Base-by-base conservation (phyloP, 2,888 invertebrate genomes). In the Tenthredo amoena region DNA sequence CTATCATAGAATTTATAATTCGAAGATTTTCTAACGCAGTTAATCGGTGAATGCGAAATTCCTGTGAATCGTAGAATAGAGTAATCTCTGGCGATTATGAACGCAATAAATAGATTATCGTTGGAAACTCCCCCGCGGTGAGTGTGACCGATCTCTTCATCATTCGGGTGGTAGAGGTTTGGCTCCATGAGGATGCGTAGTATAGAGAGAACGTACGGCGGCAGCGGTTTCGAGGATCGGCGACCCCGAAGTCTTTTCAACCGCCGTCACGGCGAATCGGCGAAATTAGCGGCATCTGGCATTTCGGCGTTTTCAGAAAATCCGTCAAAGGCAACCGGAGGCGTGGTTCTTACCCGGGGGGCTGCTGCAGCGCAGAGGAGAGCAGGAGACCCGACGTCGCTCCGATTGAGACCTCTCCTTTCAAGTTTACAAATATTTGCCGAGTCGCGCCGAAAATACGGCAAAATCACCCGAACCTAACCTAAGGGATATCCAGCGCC, bases 221-320 rank as follows among this genome's bases (percentile, higher is more conserved):
- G 74, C 85, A 21, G 58, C 50, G 83, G 50, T 65, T 71, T 58
- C 58, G 76, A 58, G 85, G 55, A 81, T 77, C 77, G 81, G 68
- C 58, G 81, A 58, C 65, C 62, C 50, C 74, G 84, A 21, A 34
- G 37, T 85, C 86, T 84, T 88, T 87, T 88, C 86, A 87, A 86
- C 87, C 86, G 85, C 86, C 89, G 90, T 90, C 91, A 91, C 87
- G 91, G 89, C 87, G 88, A 91, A 91, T 91, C 90, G 89, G 87
- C 88, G 88, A 89, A 91, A 91, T 91, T 90, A 91, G 90, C 88
- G 89, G 91, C 91, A 91, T 91, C 90, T 91, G 91, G 89, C 87
- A 86, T 87, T 37, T 72, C 84, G 86, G 87, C 82, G 86, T 68
- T 85, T 83, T 76, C 86, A 18, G 10, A 83, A 83, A 83, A 83